Evolutionary conservation across 2,888 invertebrate species (phyloP).

Genomic region (Stomorhina lunata): DNA sequence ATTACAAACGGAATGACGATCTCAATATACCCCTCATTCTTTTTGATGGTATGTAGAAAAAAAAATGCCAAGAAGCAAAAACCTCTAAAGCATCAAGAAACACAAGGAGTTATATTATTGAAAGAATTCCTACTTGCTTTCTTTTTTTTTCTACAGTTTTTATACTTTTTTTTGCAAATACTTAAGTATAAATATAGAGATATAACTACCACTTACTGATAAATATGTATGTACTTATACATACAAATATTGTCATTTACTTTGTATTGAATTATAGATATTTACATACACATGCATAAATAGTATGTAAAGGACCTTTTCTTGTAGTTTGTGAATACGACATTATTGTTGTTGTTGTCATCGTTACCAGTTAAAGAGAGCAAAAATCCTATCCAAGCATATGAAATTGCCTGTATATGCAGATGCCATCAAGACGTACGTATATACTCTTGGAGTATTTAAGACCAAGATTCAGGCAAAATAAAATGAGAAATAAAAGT

Average conservation of each 20-base stretch:
- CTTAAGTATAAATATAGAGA: neutral
- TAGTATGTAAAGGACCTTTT: constrained; percentile 6
- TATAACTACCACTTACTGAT: no score
- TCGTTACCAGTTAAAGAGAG: constrained; percentile 21
- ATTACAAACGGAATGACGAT: no score
- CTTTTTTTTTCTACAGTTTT: neutral
- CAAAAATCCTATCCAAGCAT: constrained; percentile 28
- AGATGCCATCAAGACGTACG: constrained; percentile 38
- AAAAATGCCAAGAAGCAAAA: neutral
- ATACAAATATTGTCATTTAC: neutral
- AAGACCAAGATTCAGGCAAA: constrained; percentile 27
- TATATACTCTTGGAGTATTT: no score
- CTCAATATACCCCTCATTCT: no score
- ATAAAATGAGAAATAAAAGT: neutral
- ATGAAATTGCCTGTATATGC: constrained; percentile 28
- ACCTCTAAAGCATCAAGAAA: constrained; percentile 3
- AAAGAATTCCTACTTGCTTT: constrained; percentile 19
- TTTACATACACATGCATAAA: no score
- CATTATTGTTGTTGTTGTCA: neutral
- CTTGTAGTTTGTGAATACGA: neutral
- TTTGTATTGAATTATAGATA: no score
- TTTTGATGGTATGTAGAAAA: no score
- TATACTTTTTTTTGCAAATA: neutral
- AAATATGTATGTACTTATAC: neutral
- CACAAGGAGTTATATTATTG: constrained; percentile 48